These are phyloP conservation scores for Penaeus japonicus DNA, from an alignment of 1,140 invertebrate genomes.

Conservation along the genomic window DNA sequence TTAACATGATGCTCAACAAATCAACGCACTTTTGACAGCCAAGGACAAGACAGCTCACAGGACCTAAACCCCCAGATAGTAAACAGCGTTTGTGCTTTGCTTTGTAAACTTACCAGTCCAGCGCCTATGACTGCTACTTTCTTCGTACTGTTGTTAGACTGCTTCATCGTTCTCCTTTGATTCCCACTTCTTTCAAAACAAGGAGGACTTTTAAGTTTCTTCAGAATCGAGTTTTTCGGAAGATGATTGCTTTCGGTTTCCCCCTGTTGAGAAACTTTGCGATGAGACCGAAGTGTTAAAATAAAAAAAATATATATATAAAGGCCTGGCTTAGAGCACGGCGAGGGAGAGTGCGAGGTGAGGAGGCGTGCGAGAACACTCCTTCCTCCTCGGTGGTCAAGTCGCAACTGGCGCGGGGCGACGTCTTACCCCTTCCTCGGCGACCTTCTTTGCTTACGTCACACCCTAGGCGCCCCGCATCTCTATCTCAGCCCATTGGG, in stretches of 20 bases:
- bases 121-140: constrained; percentile 71
- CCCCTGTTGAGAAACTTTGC: not conserved
- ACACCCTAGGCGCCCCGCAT: too few relatives aligned
- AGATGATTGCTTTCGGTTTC: not conserved
- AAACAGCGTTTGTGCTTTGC: not conserved
- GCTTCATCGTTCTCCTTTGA: too few relatives aligned
- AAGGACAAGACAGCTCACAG: too few relatives aligned
- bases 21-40: too few relatives aligned
- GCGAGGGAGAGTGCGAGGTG: not conserved
- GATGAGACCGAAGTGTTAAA: not conserved
- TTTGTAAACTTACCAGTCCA: constrained; percentile 69
- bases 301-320: too few relatives aligned
- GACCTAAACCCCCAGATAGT: not conserved
- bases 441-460: too few relatives aligned
- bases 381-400: too few relatives aligned
- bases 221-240: not conserved
- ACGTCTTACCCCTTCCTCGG: too few relatives aligned
- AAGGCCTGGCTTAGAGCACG: not conserved
- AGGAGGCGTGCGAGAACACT: too few relatives aligned
- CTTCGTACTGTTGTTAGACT: not conserved
- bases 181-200: not conserved
- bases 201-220: not conserved
- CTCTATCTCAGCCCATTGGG: too few relatives aligned
- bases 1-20: too few relatives aligned
- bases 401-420: too few relatives aligned